Conservation (phyloP, 2,888 invertebrate species). For the Bombyx huttoni region DNA sequence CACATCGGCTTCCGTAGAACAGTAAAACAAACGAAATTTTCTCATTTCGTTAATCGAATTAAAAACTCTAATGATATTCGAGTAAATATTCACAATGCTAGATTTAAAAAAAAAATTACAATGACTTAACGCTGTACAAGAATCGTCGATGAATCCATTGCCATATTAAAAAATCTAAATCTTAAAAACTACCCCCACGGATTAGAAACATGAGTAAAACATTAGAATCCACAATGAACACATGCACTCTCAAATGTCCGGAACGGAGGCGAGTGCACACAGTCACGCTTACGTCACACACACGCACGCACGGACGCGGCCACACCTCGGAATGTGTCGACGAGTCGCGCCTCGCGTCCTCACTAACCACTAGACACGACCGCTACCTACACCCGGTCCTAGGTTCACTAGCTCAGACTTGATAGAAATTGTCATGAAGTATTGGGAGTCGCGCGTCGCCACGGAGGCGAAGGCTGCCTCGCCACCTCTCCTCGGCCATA, state of each 20-base stretch:
- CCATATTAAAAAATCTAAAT: conserved; percentile 39
- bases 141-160: conserved; percentile 37
- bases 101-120: conserved; percentile 31
- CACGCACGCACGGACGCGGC: neutral
- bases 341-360: conserved; percentile 13
- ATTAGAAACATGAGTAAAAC: conserved; percentile 47
- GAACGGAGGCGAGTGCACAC: conserved; percentile 9
- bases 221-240: conserved; percentile 51
- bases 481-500: neutral
- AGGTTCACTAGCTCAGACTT: conserved; percentile 41
- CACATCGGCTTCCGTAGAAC: conserved; percentile 30
- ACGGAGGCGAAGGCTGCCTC: neutral
- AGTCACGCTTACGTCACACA: conserved; percentile 9
- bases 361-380: conserved; percentile 12
- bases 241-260: conserved; percentile 25
- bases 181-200: conserved; percentile 34
- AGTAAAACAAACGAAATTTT: conserved; percentile 30
- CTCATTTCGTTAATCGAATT: conserved; percentile 40
- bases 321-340: conserved; percentile 20
- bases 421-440: conserved; percentile 46
- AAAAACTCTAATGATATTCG: conserved; percentile 60
- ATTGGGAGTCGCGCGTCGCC: conserved; percentile 24
- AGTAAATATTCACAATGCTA: conserved; percentile 61
- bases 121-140: conserved; percentile 46
- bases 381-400: conserved; percentile 21